These are phyloP conservation scores for Phortica magna DNA, from an alignment of 2,888 invertebrate genomes.

Conservation along the genomic window DNA sequence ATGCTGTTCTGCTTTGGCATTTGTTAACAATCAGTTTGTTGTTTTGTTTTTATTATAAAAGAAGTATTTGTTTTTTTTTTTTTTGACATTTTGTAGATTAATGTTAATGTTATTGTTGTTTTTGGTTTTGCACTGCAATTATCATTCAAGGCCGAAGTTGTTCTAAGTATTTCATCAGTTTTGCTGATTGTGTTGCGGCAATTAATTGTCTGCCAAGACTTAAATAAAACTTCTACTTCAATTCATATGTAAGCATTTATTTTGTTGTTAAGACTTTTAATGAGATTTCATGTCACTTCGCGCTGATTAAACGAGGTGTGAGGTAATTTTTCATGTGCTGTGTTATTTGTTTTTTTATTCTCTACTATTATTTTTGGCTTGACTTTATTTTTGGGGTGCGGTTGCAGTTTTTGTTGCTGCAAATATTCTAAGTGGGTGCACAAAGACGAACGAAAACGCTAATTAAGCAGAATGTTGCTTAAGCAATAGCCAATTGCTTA, in stretches of 20 bases:
- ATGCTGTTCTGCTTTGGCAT: constrained; percentile 11
- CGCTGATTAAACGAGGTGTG: constrained; percentile 22
- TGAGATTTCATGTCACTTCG: constrained; percentile 5
- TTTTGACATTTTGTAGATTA: constrained; percentile 59
- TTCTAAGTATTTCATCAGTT: constrained; percentile 25
- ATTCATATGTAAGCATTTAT: background rate
- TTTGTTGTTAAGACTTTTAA: background rate
- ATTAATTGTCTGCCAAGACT: constrained; percentile 1
- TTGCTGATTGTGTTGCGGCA: constrained; percentile 11
- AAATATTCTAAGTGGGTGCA: background rate
- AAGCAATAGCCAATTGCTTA: constrained; percentile 16
- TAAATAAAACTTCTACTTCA: background rate
- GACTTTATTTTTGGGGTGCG: constrained; percentile 12
- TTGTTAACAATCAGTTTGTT: constrained; percentile 13
- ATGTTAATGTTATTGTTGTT: constrained; percentile 28
- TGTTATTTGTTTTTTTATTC: background rate
- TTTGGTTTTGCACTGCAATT: constrained; percentile 44
- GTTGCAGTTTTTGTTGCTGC: background rate
- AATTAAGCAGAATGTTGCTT: constrained; percentile 22
- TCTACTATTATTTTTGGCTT: background rate
- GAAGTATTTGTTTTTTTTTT: constrained; percentile 44
- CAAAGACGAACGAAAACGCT: background rate
- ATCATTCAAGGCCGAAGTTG: constrained; percentile 53
- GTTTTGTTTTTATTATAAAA: constrained; percentile 19
- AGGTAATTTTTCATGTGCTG: constrained; percentile 5